Conservation (phyloP, 2,113 vertebrate species). For the Gymnorhina tibicen region DNA sequence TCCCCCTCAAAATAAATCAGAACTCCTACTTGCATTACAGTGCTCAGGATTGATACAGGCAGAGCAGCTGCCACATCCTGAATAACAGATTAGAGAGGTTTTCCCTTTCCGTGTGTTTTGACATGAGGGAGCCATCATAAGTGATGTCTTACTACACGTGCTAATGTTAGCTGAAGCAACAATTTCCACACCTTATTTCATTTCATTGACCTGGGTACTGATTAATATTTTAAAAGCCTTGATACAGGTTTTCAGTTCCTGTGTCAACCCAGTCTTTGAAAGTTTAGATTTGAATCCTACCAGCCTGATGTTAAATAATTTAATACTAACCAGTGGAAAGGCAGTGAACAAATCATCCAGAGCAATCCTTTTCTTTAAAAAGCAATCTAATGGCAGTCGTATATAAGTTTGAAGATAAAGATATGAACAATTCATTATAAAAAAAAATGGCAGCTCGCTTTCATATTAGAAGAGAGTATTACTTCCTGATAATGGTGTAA, state of each 20-base stretch:
- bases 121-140: not conserved
- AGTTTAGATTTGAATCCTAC: conserved; percentile 37
- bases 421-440: conserved; percentile 10
- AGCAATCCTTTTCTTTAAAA: conserved; percentile 26
- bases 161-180: conserved; percentile 40
- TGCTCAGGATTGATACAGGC: not conserved
- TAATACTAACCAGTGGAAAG: conserved; percentile 28
- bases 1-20: conserved; percentile 26
- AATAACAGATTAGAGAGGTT: conserved; percentile 3
- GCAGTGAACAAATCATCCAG: conserved; percentile 23
- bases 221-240: conserved; percentile 43
- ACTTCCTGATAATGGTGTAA: conserved; percentile 17
- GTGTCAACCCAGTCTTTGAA: conserved; percentile 27
- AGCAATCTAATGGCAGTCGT: not conserved
- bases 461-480: conserved; percentile 40
- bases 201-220: conserved; percentile 9
- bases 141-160: conserved; percentile 28
- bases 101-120: conserved; percentile 30
- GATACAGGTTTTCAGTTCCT: conserved; percentile 30
- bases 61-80: conserved; percentile 37
- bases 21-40: conserved; percentile 13
- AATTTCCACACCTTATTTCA: conserved; percentile 42
- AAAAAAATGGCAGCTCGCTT: conserved; percentile 1
- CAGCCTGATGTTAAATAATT: conserved; percentile 45
- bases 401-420: conserved; percentile 26